Conservation (phyloP, 2,888 invertebrate genomes). For the Mythimna vitellina region DNA sequence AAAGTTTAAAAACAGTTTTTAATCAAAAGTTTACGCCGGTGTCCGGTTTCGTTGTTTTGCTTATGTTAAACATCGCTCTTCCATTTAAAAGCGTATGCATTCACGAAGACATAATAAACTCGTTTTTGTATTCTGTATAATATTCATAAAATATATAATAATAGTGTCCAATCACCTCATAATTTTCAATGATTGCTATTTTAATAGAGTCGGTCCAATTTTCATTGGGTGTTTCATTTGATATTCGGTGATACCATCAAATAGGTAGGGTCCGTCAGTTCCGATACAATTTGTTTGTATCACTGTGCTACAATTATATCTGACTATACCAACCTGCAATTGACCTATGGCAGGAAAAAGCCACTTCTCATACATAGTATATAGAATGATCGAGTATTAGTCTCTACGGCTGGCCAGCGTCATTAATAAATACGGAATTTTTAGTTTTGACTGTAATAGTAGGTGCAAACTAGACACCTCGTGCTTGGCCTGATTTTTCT, state of each 20-base stretch:
- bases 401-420: neutral
- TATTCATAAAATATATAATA: neutral
- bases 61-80: constrained; percentile 30
- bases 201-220: neutral
- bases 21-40: constrained; percentile 2
- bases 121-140: constrained; percentile 17
- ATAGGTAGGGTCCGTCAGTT: neutral
- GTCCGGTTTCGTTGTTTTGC: constrained; percentile 14
- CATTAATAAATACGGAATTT: too few species aligned
- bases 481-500: too few species aligned
- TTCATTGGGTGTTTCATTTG: neutral
- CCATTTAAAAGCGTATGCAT: constrained; percentile 28
- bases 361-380: neutral
- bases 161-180: neutral
- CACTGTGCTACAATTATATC: constrained; percentile 18
- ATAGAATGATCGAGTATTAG: constrained; percentile 4
- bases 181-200: constrained; percentile 11
- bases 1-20: neutral
- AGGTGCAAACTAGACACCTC: too few species aligned
- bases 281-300: constrained; percentile 17
- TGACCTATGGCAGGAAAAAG: constrained; percentile 1
- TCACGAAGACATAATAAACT: neutral
- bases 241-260: neutral
- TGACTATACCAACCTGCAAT: constrained; percentile 2
- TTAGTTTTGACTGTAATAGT: neutral